Base-by-base conservation (phyloP, 64 coral and sea anemone genomes). In the Montipora sp. region DNA sequence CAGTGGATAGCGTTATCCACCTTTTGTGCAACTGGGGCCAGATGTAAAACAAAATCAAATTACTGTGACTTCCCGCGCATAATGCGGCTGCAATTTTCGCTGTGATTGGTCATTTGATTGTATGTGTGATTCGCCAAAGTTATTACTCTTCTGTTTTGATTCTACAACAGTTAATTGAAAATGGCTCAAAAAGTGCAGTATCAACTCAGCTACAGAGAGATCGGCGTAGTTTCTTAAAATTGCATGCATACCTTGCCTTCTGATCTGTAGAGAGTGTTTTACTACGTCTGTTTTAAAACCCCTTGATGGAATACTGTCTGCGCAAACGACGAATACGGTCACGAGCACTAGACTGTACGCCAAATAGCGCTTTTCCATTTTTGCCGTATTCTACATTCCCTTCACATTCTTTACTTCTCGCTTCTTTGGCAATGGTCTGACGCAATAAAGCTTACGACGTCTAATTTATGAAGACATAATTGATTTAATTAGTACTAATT, bases 361-460 rank as follows among this genome's bases (percentile, higher is more conserved):
- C 24, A 82, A 47, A 57, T 12, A 57, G 58, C 55, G 57, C 23
- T 16, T 63, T 21, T 8, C 8, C 80, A 82, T 82, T 14, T 36
- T 61, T 61, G 8, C 36, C 8, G 22, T 24, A 59, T 24, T 80
- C 5, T 2, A 9, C 44, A 12, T 45, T 15, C 16, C 9, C 3
- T 12, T 78, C 47, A 49, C 47, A 78, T 49, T 44, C 15, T 63
- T 82, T 9, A 43, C 3, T 7, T 63, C 55, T 82, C 44, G 3
- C 4, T 44, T 55, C 45, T 63, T 57, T 7, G 2, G 19, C 68
- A 0, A 23, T 18, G 21, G 44, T 82, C 4, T 82, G 80, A 82
- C 80, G 80, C 44, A 82, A 82, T 45, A 82, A 22, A 61, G 55
- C 58, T 82, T 43, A 82, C 23, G 58, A 44, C 80, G 3, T 18